Evolutionary conservation across 1,140 invertebrate species (phyloP).

Genomic region (Danaus plexippus): DNA sequence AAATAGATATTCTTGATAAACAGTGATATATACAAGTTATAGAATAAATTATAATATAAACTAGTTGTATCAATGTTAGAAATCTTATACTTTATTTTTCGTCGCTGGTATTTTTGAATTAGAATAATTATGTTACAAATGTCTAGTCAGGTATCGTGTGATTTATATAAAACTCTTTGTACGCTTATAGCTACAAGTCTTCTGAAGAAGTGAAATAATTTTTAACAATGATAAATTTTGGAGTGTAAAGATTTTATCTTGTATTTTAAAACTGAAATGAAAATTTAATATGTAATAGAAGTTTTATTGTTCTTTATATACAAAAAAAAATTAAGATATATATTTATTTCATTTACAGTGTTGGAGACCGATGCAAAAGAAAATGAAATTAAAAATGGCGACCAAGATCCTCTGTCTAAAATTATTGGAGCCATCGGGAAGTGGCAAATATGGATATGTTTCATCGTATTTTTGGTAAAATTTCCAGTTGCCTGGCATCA

Average conservation of each 20-base stretch:
- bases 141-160: no score
- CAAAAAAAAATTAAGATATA: slow-evolving; percentile 1
- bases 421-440: slow-evolving; percentile 79
- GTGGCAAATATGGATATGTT: slow-evolving; percentile 80
- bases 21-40: no score
- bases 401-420: slow-evolving; percentile 52
- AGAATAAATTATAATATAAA: no score
- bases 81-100: no score
- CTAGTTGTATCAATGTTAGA: no score
- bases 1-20: no score
- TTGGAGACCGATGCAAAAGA: slow-evolving; percentile 50
- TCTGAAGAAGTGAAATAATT: background rate
- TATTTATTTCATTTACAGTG: slow-evolving; percentile 44
- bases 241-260: no score
- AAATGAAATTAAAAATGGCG: slow-evolving; percentile 31
- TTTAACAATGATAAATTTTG: background rate
- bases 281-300: background rate
- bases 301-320: background rate
- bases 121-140: no score
- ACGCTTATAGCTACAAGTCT: background rate
- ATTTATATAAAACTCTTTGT: slow-evolving; percentile 1
- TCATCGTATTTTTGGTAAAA: slow-evolving; percentile 77
- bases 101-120: no score
- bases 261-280: no score
- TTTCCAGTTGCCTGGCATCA: slow-evolving; percentile 83